phyloP scores from a whole-genome alignment of 2,888 invertebrate genomes.

The Keiferia lycopersicella region DNA sequence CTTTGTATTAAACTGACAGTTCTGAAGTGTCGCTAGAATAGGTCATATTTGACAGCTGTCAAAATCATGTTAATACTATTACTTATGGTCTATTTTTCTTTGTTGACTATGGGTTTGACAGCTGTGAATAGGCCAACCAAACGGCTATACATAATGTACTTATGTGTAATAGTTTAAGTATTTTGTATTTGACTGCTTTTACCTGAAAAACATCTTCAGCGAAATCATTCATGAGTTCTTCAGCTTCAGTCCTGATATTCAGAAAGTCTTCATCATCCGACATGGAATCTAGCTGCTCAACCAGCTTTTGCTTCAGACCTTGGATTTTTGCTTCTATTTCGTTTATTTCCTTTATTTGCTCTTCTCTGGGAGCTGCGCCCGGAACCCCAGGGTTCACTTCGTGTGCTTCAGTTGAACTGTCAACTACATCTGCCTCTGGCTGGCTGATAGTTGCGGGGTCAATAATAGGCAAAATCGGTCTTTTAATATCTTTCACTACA shows the following conservation, averaged over 20 bases:
- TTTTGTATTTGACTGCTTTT: constrained; percentile 2
- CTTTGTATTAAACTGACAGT: no score
- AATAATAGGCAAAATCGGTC: constrained; percentile 68
- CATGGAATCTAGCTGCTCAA: constrained; percentile 77
- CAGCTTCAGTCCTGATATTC: constrained; percentile 84
- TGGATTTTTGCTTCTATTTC: constrained; percentile 84
- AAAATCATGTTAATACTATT: no score
- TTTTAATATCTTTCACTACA: constrained; percentile 50
- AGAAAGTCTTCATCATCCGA: constrained; percentile 85
- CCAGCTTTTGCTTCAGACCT: constrained; percentile 69
- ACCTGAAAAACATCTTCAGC: constrained; percentile 76
- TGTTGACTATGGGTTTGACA: no score
- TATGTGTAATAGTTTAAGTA: no score
- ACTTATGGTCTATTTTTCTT: no score
- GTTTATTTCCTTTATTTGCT: constrained; percentile 67
- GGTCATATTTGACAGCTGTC: no score
- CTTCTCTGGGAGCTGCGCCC: constrained; percentile 45
- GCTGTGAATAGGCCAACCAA: no score
- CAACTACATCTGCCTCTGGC: constrained; percentile 38
- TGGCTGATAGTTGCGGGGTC: constrained; percentile 69
- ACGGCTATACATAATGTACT: no score
- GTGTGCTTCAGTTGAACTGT: constrained; percentile 25
- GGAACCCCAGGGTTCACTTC: background rate
- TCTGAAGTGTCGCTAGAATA: no score
- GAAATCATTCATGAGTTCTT: constrained; percentile 77